Percentiles rank a stretch among this genome's conserved stretches.
phyloP scores from a whole-genome alignment of 2,113 vertebrate species.

The Pica pica region DNA sequence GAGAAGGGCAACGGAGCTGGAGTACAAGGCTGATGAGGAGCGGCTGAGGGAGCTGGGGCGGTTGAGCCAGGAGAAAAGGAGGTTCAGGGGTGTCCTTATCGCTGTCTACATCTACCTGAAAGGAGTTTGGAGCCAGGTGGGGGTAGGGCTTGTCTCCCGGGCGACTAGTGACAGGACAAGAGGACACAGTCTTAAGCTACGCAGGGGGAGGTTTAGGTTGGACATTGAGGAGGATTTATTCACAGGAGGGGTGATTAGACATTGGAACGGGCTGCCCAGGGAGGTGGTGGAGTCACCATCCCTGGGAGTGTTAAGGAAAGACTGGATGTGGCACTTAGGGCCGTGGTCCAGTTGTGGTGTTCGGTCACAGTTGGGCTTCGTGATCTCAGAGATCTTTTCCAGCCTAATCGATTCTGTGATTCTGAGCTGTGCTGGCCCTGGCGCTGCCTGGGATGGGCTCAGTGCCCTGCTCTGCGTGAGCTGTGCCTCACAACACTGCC shows the following conservation, averaged over 20 bases:
- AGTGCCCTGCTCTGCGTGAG: not conserved
- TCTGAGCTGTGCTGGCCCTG: not conserved
- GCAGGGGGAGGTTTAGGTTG: not conserved
- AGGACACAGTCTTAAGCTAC: too few relatives aligned
- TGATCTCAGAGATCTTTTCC: not conserved
- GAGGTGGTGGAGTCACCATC: not conserved
- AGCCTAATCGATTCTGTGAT: not conserved
- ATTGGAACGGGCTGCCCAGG: not conserved
- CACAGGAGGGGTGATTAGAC: not conserved
- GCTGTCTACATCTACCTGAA: not conserved
- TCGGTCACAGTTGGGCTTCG: fast-evolving
- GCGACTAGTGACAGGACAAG: not conserved
- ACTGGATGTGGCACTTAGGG: not conserved
- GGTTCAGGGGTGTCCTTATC: not conserved
- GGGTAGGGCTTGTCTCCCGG: not conserved
- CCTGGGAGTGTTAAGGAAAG: not conserved
- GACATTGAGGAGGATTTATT: not conserved
- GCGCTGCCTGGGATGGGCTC: not conserved
- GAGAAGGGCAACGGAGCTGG: not conserved
- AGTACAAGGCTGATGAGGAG: not conserved
- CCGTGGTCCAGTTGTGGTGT: not conserved
- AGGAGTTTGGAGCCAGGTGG: not conserved
- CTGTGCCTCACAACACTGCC: not conserved
- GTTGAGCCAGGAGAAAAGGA: not conserved
- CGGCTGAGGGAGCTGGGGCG: not conserved